phyloP scores from a whole-genome alignment of 2,888 invertebrate genomes.

The Drosophila peninsularis region DNA sequence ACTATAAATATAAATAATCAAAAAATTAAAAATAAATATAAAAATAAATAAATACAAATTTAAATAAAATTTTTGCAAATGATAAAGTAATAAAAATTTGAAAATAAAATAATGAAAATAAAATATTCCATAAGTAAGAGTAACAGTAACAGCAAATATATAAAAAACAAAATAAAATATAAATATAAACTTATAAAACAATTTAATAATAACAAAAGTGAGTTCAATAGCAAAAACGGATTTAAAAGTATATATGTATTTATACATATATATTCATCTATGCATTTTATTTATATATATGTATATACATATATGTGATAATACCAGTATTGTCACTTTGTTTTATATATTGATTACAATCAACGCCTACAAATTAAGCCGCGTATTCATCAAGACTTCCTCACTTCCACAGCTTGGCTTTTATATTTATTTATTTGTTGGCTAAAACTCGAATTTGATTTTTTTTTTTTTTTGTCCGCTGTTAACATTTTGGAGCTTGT shows the following conservation, averaged over 20 bases:
- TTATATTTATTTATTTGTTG: constrained; percentile 12
- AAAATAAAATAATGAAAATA: not conserved
- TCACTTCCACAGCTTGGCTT: constrained; percentile 42
- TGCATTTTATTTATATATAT: no score
- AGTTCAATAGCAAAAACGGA: not conserved
- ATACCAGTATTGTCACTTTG: constrained; percentile 3
- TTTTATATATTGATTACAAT: constrained; percentile 1
- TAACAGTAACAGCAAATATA: no score
- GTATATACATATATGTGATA: not conserved
- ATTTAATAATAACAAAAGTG: not conserved
- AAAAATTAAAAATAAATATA: no score
- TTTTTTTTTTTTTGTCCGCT: constrained; percentile 22
- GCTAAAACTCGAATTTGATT: constrained; percentile 39
- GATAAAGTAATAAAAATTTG: not conserved
- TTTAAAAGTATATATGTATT: not conserved
- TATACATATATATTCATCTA: not conserved
- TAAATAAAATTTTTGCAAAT: no score
- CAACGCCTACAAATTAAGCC: constrained; percentile 19
- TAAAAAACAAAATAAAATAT: no score
- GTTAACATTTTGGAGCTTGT: constrained; percentile 38
- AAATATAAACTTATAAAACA: not conserved
- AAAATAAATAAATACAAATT: no score
- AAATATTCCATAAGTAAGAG: no score
- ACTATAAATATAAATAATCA: no score
- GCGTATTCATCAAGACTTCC: not conserved